phyloP scores from a whole-genome alignment of 2,113 vertebrate genomes.

The Fukomys damarensis region DNA sequence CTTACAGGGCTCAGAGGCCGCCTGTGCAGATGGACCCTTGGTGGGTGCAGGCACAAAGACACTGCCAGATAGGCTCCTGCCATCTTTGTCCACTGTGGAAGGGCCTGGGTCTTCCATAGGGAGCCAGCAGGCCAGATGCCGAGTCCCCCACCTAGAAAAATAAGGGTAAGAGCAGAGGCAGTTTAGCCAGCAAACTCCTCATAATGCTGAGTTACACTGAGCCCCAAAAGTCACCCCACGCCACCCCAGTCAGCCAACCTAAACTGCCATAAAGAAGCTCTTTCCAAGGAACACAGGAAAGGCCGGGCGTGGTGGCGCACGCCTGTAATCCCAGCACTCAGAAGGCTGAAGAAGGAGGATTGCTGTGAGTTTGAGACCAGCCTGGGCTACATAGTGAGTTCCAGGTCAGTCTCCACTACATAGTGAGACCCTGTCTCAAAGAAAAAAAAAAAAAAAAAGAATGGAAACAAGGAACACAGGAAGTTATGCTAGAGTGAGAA shows the following conservation, averaged over 20 bases:
- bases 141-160: constrained; percentile 34
- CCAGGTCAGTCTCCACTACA: too few relatives aligned
- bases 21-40: fast-evolving
- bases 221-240: not conserved
- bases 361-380: too few relatives aligned
- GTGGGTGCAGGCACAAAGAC: fast-evolving
- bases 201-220: not conserved
- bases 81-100: fast-evolving
- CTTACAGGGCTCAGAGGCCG: constrained; percentile 75
- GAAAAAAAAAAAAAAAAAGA: too few relatives aligned
- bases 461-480: not conserved
- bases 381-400: too few relatives aligned
- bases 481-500: not conserved
- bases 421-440: too few relatives aligned
- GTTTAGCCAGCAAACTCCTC: not conserved
- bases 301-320: too few relatives aligned
- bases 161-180: too few relatives aligned
- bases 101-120: constrained; percentile 69
- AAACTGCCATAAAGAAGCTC: not conserved
- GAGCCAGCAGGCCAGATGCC: fast-evolving
- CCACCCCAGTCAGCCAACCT: not conserved
- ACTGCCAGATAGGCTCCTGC: not conserved
- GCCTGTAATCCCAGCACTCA: too few relatives aligned
- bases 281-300: not conserved
- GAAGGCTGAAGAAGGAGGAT: too few relatives aligned